Base-by-base conservation (phyloP, 1,140 invertebrate genomes). In the Schlechtendalia chinensis region DNA sequence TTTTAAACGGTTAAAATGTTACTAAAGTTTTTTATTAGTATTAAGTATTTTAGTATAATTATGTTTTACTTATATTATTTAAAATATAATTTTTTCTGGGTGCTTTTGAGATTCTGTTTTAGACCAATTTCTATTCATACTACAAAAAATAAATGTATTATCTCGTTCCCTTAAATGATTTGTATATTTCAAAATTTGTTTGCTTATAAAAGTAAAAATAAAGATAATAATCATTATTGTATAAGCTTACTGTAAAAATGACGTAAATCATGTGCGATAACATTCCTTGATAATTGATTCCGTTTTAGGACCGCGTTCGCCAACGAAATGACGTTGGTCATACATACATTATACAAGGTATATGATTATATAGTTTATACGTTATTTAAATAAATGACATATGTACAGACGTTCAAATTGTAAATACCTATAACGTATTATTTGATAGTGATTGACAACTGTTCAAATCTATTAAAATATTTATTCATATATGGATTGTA, bases 401-500 rank as follows among this genome's bases (percentile, higher is more conserved):
- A 71, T 71, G 67, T 53, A 29, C 16, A 54, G 29, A 72, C 24
- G 24, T 54, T 5, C 8, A 24, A 47, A 47, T 47, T 27, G 65
- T 50, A 69, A 47, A 69, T 47, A 67, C 32, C 32, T 14, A 67
- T 12, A 50, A 16, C 47, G 24, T 69, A 16, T 47, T 50, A 59
- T 69, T 24, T 47, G 16, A 69, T n/a, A 8, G 14, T 14, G 67
- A 69, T 50, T 50, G 67, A 69, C 67, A 69, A 50, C 67, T 69
- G 67, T 69, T 50, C 67, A 50, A 69, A 69, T 69, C 22, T 24
- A 22, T 50, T 50, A 5, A 69, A n/a, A 69, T 50, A 10, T 6
- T 24, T 50, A 10, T 6, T 24, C 22, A 24, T 27, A 22, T 12
- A 50, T 19, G 22, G 5, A 8, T n/a, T 45, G 39, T 45, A 45